Evolutionary conservation across 2,888 invertebrate genomes (phyloP), one percentile per base, ranked within the genome.

Genomic region (Macrosoma leucophasiata): DNA sequence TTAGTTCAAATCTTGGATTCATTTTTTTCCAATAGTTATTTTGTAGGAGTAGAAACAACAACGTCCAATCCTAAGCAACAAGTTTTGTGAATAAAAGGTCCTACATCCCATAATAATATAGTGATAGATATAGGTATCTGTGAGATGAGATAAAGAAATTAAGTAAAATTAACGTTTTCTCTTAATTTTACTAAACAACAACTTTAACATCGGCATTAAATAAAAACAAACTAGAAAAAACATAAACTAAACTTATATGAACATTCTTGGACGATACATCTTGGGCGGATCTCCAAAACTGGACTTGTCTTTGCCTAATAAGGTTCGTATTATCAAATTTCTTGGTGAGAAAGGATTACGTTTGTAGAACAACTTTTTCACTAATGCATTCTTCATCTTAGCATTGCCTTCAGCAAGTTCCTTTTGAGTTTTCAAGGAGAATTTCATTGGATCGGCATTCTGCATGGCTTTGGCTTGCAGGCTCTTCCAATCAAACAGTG

Each of bases 321-420:
- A 41, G 3, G 81, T 75, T 39, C 52, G 66, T 12, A 81, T 43
- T 10, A 81, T 61, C 15, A 76, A 47, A 37, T 82, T 81, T 18
- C 63, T 55, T 1, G 76, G 68, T 4, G 79, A 77, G 33, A 82
- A 79, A 1, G 81, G 82, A 51, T 81, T 82, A 21, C 58, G 63
- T 48, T 77, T 81, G 27, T 69, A 39, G 43, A 82, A 76, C 34
- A 82, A 31, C 39, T 76, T 81, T 29, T 70, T 73, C 0, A 82
- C 20, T 65, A 81, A 59, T 2, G 59, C 69, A 29, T 76, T 69
- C 26, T 65, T 62, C 43, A 82, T 48, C 25, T 68, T 79, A 8
- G 42, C 48, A 31, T 81, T 74, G n/a, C 70, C 66, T 21, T 60
- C 52, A 1, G 61, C 62, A 1, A 79, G 54, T 20, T 66, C 50